Percentiles rank a stretch among this genome's conserved stretches.
Evolutionary conservation across 2,113 vertebrate genomes (phyloP).

Genomic region (Sciurus niger): DNA sequence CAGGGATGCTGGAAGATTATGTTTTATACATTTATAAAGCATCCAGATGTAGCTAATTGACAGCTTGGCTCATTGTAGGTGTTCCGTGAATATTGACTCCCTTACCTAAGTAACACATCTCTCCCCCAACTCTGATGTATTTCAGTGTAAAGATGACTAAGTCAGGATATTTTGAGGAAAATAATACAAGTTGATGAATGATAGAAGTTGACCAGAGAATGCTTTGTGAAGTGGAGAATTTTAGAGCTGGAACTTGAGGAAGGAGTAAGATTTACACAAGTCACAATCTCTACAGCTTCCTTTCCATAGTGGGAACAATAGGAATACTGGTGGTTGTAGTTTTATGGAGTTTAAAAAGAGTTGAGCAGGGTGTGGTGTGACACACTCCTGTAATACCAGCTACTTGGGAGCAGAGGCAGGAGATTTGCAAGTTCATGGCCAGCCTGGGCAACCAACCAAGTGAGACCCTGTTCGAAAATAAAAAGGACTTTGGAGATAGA

Average conservation of each 20-base stretch:
- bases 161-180: constrained; percentile 9
- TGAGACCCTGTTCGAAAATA: neutral
- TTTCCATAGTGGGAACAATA: neutral
- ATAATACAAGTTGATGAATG: neutral
- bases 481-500: neutral
- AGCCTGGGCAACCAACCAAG: neutral
- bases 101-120: neutral
- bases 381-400: neutral
- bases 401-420: neutral
- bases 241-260: constrained; percentile 30
- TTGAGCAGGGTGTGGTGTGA: neutral
- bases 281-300: neutral
- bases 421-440: neutral
- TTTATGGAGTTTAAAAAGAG: constrained; percentile 55
- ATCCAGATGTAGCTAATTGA: neutral
- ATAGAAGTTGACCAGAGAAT: constrained; percentile 9
- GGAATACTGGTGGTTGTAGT: neutral
- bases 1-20: neutral
- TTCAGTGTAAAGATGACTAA: neutral
- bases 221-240: constrained; percentile 8
- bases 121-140: neutral
- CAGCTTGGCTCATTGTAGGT: neutral
- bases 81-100: neutral
- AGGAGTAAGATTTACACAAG: constrained; percentile 2
- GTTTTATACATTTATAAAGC: neutral